Evolutionary conservation across 2,888 invertebrate species (phyloP).

Genomic region (Lymantria dispar): DNA sequence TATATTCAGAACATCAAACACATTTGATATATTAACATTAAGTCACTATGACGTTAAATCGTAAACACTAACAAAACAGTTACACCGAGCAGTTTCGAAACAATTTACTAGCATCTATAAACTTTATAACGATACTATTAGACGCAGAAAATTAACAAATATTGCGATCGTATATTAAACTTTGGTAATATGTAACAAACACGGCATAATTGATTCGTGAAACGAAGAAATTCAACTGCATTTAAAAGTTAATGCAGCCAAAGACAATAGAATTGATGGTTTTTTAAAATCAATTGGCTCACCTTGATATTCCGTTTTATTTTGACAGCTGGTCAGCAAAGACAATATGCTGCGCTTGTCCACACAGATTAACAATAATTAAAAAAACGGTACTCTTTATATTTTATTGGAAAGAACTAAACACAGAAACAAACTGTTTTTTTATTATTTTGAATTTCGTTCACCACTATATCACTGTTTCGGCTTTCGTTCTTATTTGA

Average conservation of each 20-base stretch:
- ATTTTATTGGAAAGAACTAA: slow-evolving; percentile 6
- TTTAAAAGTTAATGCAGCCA: slow-evolving; percentile 13
- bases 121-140: slow-evolving; percentile 29
- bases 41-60: slow-evolving; percentile 15
- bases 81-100: slow-evolving; percentile 38
- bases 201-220: too few species aligned
- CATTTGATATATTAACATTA: slow-evolving; percentile 4
- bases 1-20: slow-evolving; percentile 27
- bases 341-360: slow-evolving; percentile 44
- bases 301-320: slow-evolving; percentile 68
- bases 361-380: slow-evolving; percentile 2
- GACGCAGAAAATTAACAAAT: too few species aligned
- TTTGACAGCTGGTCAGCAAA: slow-evolving; percentile 74
- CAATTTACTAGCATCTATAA: slow-evolving; percentile 45
- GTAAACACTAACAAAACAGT: slow-evolving; percentile 28
- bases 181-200: too few species aligned
- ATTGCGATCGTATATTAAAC: too few species aligned
- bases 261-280: slow-evolving; percentile 34
- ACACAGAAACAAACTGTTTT: slow-evolving; percentile 13
- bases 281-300: slow-evolving; percentile 52
- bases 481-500: slow-evolving; percentile 37
- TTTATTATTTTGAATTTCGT: slow-evolving; percentile 18
- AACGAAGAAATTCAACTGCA: too few species aligned
- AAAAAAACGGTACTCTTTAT: not conserved
- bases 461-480: slow-evolving; percentile 34